Percentiles rank a stretch among this genome's conserved stretches.
Evolutionary conservation across 1,140 invertebrate genomes (phyloP).

Genomic region (Aculops lycopersici): DNA sequence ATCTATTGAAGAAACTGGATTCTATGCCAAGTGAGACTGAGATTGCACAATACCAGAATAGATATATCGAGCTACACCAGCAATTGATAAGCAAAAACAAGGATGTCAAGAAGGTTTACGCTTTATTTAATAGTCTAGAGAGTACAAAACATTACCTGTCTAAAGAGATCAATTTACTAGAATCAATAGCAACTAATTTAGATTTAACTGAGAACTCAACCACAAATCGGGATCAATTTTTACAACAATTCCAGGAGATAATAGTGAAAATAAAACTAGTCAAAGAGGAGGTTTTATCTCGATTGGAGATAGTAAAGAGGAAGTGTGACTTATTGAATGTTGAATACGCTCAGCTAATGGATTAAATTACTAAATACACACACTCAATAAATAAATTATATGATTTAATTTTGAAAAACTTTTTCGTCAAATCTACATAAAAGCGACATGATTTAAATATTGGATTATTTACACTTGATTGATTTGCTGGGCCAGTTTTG

Average conservation of each 20-base stretch:
- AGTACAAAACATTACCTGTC: conserved; percentile 63
- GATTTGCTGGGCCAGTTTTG: too few relatives aligned
- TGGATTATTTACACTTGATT: too few relatives aligned
- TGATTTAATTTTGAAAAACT: too few relatives aligned
- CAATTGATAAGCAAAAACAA: conserved; percentile 76
- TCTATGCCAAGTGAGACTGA: conserved; percentile 66
- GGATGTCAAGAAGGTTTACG: conserved; percentile 89
- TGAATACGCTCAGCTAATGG: background rate
- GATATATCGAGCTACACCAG: conserved; percentile 82
- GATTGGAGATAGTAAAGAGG: background rate
- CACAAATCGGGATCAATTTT: background rate
- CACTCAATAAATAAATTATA: too few relatives aligned
- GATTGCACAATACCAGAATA: conserved; percentile 64
- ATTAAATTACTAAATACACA: background rate
- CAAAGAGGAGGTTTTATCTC: background rate
- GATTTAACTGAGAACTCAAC: conserved; percentile 7
- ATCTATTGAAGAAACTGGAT: conserved; percentile 39
- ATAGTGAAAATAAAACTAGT: background rate
- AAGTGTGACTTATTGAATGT: background rate
- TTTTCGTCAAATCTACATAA: too few relatives aligned
- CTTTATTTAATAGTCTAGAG: conserved; percentile 73
- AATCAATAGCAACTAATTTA: conserved; percentile 75
- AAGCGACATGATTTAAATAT: too few relatives aligned
- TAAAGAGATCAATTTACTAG: conserved; percentile 57
- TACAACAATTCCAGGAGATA: background rate